Conservation (phyloP, 2,797 vertebrate genomes). For the Loriculus beryllinus region DNA sequence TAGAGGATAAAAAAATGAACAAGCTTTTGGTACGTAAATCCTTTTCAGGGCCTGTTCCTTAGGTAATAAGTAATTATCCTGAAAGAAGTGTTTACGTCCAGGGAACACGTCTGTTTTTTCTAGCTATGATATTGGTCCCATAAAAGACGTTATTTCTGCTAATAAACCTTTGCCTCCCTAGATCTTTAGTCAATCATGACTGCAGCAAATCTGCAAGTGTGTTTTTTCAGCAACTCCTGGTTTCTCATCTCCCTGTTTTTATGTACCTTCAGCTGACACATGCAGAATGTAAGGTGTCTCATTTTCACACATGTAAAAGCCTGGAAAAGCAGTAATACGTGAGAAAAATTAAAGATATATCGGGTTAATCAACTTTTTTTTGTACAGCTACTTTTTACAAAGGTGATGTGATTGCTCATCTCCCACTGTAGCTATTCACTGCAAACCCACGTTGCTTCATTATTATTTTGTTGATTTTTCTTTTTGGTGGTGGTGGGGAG, state of each 20-base stretch:
- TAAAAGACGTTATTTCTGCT: not conserved
- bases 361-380: not conserved
- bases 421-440: not conserved
- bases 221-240: not conserved
- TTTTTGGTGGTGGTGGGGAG: not conserved
- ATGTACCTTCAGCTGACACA: not conserved
- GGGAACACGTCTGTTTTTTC: rapidly evolving
- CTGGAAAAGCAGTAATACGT: not conserved
- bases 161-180: not conserved
- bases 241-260: not conserved
- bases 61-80: not conserved
- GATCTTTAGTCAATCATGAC: not conserved
- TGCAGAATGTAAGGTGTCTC: not conserved
- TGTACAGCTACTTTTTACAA: not conserved
- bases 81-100: not conserved
- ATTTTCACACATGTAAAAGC: not conserved
- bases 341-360: not conserved
- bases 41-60: not conserved
- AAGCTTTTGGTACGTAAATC: not conserved
- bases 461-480: not conserved
- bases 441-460: not conserved
- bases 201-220: not conserved
- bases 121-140: not conserved
- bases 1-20: not conserved
- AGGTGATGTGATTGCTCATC: not conserved